Conservation (phyloP, 2,888 invertebrate genomes). For the Eurytoma adleriae region DNA sequence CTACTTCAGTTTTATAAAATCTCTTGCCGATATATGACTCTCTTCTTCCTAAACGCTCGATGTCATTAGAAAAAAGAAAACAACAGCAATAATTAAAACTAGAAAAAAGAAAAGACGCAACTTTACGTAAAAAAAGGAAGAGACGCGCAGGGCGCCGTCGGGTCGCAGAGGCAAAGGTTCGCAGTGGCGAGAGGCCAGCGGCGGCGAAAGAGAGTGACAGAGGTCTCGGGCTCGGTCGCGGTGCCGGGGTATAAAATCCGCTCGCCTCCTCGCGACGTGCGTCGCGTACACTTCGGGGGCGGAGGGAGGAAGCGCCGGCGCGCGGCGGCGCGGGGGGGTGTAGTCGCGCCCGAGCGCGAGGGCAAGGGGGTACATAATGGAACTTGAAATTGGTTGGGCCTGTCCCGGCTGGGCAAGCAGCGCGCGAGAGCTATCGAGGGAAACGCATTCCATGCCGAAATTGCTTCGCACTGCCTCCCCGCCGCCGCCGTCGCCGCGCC, state of each 20-base stretch:
- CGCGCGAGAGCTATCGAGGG: conserved; percentile 71
- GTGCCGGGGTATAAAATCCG: neutral
- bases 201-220: no score
- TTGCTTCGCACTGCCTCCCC: conserved; percentile 71
- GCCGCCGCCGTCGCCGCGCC: conserved; percentile 55
- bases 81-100: no score
- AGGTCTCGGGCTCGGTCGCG: neutral
- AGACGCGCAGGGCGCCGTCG: no score
- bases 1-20: no score
- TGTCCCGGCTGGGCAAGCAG: conserved; percentile 66
- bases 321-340: neutral
- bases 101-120: no score
- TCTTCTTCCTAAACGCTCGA: no score
- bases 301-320: neutral
- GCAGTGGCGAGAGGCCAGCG: no score
- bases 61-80: no score
- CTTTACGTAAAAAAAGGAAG: no score
- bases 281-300: neutral
- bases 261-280: conserved; percentile 8
- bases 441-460: conserved; percentile 75
- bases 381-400: conserved; percentile 76
- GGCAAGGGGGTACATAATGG: conserved; percentile 73
- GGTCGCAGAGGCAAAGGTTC: no score
- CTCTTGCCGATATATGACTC: no score
- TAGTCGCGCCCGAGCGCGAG: conserved; percentile 12